phyloP scores from a whole-genome alignment of 2,888 invertebrate genomes.

The Eupithecia subfuscata region DNA sequence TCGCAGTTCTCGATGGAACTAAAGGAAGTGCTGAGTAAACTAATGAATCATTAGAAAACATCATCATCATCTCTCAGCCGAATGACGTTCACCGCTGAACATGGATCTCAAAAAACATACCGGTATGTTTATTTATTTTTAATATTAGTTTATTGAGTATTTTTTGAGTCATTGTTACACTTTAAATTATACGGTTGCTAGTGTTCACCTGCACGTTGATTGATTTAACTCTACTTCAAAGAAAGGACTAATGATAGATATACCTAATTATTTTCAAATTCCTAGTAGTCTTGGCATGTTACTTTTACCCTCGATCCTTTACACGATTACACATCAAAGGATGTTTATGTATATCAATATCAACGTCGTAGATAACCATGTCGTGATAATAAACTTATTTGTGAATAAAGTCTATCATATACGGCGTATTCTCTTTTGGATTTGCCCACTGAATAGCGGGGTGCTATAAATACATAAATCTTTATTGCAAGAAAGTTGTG shows the following conservation, averaged over 20 bases:
- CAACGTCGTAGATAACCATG: not conserved
- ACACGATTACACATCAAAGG: not conserved
- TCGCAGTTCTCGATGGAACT: conserved; percentile 73
- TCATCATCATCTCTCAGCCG: not conserved
- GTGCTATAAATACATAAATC: too few relatives aligned
- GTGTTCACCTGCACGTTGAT: not conserved
- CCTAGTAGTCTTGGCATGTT: not conserved
- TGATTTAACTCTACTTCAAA: not conserved
- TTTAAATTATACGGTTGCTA: not conserved
- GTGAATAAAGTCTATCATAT: not conserved
- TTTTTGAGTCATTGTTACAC: not conserved
- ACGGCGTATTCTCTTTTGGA: not conserved
- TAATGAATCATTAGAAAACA: conserved; percentile 52
- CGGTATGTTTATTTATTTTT: not conserved
- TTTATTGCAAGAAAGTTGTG: too few relatives aligned
- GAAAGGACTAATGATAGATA: not conserved
- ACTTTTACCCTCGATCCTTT: not conserved
- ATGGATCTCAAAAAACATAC: not conserved
- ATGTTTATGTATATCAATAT: not conserved
- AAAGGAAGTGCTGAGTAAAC: conserved; percentile 72
- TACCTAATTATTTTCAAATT: not conserved
- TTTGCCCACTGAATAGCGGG: too few relatives aligned
- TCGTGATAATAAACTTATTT: not conserved
- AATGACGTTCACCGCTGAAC: not conserved
- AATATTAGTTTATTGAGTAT: not conserved